These are phyloP conservation scores for Ahaetulla prasina DNA, from an alignment of 2,113 vertebrate species.

Conservation along the genomic window DNA sequence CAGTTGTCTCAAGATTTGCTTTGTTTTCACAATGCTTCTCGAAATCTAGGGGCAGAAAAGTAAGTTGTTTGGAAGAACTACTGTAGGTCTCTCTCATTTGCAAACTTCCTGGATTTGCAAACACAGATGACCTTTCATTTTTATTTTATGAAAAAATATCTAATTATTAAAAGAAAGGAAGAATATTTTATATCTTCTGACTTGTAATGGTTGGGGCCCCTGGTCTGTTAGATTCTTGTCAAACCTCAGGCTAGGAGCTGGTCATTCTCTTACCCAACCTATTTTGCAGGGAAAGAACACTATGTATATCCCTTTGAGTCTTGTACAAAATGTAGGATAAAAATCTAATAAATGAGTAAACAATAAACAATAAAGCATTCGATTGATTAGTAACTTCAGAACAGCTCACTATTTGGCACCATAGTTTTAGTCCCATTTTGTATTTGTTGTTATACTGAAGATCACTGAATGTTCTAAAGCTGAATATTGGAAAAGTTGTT, in stretches of 20 bases:
- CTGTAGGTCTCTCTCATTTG: neutral
- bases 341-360: neutral
- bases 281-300: neutral
- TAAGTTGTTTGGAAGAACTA: neutral
- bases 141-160: neutral
- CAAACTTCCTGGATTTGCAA: neutral
- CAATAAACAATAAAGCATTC: neutral
- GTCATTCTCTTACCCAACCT: neutral
- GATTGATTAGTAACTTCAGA: neutral
- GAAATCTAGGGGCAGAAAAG: neutral
- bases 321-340: neutral
- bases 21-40: neutral
- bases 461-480: neutral
- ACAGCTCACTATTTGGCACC: neutral
- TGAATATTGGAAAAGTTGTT: neutral
- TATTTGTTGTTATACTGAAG: neutral
- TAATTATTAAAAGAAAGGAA: neutral
- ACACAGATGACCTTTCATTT: neutral
- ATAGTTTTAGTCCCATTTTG: neutral
- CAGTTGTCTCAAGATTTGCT: neutral
- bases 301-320: neutral
- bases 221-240: neutral
- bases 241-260: neutral
- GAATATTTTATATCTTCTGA: neutral
- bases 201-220: neutral